Evolutionary conservation across 1,140 invertebrate species (phyloP), one percentile per base, ranked within the genome.

Genomic region (Zaprionus gabonicus): DNA sequence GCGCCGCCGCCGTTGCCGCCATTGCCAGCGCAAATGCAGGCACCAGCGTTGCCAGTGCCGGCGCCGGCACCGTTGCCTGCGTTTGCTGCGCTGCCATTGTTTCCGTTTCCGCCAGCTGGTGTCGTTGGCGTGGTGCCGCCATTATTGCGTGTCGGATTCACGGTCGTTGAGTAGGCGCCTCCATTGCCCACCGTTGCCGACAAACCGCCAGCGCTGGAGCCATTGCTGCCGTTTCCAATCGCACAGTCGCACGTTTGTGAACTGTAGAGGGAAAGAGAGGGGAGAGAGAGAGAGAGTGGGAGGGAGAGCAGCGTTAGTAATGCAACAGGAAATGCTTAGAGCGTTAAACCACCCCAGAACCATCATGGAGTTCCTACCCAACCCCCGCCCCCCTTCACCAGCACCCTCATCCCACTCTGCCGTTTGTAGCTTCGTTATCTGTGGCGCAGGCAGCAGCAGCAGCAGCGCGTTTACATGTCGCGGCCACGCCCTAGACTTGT

Each of bases 161-260:
- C 91, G 60, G 91, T 92, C 68, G 91, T 92, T 59, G 91, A 91
- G 53, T 91, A 91, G 55, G 91, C 84, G 55, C 78, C 71, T 23
- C 87, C 91, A 74, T 53, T 76, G 38, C 66, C 76, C 44, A 55
- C 53, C 38, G 41, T 17, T n/a, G 38, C 13, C 38, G 77, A 71
- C 68, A 78, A 10, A 20, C 78, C 78, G 9, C 46, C 51, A 46
- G 83, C 71, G 82, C 79, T 86, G 94, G 94, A 80, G 93, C 93
- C 63, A 92, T 94, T 51, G 94, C 95, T 65, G 93, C 95, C 76
- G 83, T 76, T 71, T 93, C 93, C 67, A 92, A 92, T 72, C 93
- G 95, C 25, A 93, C 93, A 92, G 94, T 94, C 92, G 79, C 92
- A 93, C 56, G 81, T 91, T 76, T 92, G 91, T 15, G 92, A 81